Evolutionary conservation across 2,113 vertebrate species (phyloP).

Genomic region (Ameiurus melas): DNA sequence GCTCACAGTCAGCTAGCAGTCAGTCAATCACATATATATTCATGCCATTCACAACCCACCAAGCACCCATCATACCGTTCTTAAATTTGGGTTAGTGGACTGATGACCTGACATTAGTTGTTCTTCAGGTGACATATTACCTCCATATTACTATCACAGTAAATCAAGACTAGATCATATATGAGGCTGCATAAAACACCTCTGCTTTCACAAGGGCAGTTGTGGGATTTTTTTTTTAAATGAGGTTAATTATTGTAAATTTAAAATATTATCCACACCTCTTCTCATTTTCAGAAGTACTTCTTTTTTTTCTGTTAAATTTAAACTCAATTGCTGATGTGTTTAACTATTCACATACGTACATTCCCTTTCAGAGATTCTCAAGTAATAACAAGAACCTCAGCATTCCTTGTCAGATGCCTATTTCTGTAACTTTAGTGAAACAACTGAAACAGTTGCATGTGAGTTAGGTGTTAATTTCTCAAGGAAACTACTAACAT

Average conservation of each 20-base stretch:
- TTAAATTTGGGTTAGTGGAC: not conserved
- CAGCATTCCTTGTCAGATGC: not conserved
- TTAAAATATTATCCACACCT: conserved; percentile 10
- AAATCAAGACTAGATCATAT: conserved; percentile 36
- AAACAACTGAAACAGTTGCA: conserved; percentile 32
- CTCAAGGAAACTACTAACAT: not conserved
- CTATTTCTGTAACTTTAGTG: not conserved
- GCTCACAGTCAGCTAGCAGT: not conserved
- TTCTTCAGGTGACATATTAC: conserved; percentile 43
- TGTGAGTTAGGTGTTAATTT: conserved; percentile 26
- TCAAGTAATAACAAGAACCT: not conserved
- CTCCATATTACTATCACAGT: conserved; percentile 47
- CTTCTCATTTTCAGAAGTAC: conserved; percentile 22
- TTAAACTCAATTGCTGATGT: not conserved
- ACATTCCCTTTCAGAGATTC: not conserved
- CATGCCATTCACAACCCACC: not conserved
- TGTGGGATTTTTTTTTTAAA: conserved; percentile 32
- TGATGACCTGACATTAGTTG: conserved; percentile 12
- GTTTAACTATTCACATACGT: not conserved
- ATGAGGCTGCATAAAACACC: not conserved
- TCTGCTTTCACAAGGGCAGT: not conserved
- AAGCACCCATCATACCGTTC: not conserved
- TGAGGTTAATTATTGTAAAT: conserved; percentile 31
- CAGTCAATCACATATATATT: not conserved
- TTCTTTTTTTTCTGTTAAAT: not conserved